phyloP scores from a whole-genome alignment of 2,797 vertebrate genomes.

The Onychomys leucogaster region DNA sequence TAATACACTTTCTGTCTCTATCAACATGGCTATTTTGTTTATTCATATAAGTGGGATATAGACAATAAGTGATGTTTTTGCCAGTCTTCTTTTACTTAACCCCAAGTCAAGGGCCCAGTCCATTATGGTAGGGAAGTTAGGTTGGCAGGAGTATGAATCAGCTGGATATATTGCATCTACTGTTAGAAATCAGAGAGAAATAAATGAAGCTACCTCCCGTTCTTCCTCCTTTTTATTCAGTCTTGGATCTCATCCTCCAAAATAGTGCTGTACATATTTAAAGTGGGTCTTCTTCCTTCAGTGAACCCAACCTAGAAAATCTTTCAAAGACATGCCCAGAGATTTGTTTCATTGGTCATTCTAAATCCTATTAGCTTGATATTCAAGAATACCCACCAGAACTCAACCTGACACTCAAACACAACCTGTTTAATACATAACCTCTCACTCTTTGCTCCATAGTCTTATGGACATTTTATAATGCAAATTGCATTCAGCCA shows the following conservation, averaged over 20 bases:
- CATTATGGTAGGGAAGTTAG: neutral
- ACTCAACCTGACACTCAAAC: neutral
- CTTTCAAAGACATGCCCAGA: neutral
- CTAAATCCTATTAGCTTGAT: neutral
- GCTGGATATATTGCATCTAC: neutral
- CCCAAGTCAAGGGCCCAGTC: neutral
- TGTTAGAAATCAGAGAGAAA: neutral
- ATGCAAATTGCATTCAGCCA: neutral
- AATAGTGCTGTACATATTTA: neutral
- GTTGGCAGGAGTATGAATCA: neutral
- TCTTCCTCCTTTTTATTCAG: neutral
- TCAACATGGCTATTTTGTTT: neutral
- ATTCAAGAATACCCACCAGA: neutral
- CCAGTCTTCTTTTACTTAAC: neutral
- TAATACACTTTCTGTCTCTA: neutral
- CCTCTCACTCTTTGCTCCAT: neutral
- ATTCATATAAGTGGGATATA: neutral
- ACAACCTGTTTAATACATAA: neutral
- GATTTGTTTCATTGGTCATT: neutral
- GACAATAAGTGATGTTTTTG: neutral
- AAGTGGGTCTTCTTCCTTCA: neutral
- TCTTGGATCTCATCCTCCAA: neutral
- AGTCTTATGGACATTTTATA: neutral
- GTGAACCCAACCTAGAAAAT: neutral
- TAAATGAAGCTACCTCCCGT: neutral